A percentile compares a stretch with the other conserved stretches of the same genome.
Evolutionary conservation across 1,140 invertebrate species (phyloP).

Genomic region (Magallana angulata): DNA sequence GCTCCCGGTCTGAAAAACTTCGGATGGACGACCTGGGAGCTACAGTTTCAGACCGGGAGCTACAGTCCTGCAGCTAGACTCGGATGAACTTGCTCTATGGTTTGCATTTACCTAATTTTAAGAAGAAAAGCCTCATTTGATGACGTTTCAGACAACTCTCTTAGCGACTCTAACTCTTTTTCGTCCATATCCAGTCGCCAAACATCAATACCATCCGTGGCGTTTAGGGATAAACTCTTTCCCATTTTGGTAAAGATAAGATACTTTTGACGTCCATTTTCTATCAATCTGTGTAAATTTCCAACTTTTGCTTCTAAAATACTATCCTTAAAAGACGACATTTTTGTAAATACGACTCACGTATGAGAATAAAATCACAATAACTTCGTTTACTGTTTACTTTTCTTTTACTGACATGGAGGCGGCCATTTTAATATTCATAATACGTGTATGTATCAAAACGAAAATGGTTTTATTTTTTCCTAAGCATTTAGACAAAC

Average conservation of each 20-base stretch:
- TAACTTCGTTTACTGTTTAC: neutral
- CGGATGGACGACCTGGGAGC: too few species aligned
- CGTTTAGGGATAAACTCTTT: slow-evolving; percentile 63
- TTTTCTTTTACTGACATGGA: neutral
- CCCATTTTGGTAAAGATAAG: slow-evolving; percentile 66
- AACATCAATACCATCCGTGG: slow-evolving; percentile 70
- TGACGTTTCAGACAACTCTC: slow-evolving; percentile 65
- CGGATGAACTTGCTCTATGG: too few species aligned
- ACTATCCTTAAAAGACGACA: slow-evolving; percentile 60
- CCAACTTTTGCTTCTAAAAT: slow-evolving; percentile 61
- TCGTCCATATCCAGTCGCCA: slow-evolving; percentile 70
- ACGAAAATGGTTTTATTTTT: neutral
- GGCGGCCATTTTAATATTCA: neutral
- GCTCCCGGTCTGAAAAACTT: too few species aligned
- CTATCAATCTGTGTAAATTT: slow-evolving; percentile 56
- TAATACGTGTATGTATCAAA: neutral
- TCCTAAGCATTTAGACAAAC: too few species aligned
- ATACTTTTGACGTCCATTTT: slow-evolving; percentile 63
- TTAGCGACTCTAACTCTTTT: slow-evolving; percentile 67
- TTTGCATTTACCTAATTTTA: slow-evolving; percentile 64
- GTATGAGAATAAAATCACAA: neutral
- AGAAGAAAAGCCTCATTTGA: slow-evolving; percentile 64
- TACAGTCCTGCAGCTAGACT: too few species aligned
- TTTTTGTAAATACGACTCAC: slow-evolving; percentile 22
- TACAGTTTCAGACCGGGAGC: too few species aligned